Base-by-base conservation (phyloP, 2,113 vertebrate genomes). In the Passer domesticus region DNA sequence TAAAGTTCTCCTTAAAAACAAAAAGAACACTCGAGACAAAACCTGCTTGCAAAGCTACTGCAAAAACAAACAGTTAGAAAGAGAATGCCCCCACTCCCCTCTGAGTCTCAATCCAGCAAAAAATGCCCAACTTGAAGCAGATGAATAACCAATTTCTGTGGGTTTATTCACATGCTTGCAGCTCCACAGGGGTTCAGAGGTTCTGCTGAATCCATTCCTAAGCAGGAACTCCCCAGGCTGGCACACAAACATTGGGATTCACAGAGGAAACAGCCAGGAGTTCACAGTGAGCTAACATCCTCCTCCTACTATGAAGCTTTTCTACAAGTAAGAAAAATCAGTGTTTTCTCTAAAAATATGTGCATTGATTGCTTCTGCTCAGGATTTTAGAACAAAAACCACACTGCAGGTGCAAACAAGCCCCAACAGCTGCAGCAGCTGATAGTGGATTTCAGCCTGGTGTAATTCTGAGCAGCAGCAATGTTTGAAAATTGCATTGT, bases 1-100 rank as follows among this genome's bases (percentile, higher is more conserved):
- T 89, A 41, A 82, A 80, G 55, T 78, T 96, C 90, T 92, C 83
- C 70, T 89, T 80, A 74, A 83, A 92, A 66, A 25, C 5, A 46
- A 77, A 41, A 83, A 47, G 23, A 43, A 94, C 68, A 49, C 69
- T 90, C 18, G 4, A 69, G 69, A 72, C 31, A 77, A 53, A 62
- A 70, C 70, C 83, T 80, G 62, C 69, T 85, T 43, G 37, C 46
- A 76, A 47, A 24, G 46, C 63, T 25, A 25, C 4, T 33, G 69
- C 28, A 55, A 39, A 94, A 69, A 25, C 24, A 83, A 73, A 78
- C 3, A 18, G 67, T 79, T 53, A 76, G 68, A 55, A 55, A 55
- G 53, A 91, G 33, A 82, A 87, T 52, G 44, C 87, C 89, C 68
- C 95, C 83, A 19, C 52, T 83, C 66, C 59, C 89, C 78, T 83